Evolutionary conservation across 2,888 invertebrate species (phyloP), one percentile per base, ranked within the genome.

Genomic region (Xestia sexstrigata): DNA sequence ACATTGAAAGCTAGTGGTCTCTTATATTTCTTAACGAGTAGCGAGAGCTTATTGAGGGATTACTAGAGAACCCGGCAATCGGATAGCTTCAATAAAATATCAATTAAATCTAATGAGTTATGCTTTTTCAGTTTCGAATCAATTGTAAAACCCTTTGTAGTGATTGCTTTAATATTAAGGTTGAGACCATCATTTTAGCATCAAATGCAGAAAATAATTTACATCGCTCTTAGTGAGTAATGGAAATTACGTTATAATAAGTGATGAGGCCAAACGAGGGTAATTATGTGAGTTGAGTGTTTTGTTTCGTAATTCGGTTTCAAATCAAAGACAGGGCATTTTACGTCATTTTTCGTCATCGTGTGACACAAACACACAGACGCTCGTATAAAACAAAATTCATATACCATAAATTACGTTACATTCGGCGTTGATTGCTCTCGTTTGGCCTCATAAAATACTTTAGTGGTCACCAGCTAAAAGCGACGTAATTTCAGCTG

Each of bases 21-120:
- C 20, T 47, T 47, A 42, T 15, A 35, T 49, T 78, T 6, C 42
- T 62, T 49, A 26, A 42, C 1, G 75, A 82, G 30, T 39, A 62
- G 35, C 30, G 20, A 23, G 35, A 74, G 74, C 52, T 30, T 39
- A 81, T 55, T 63, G 68, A 15, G n/a, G 55, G 55, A 75, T 79
- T 35, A 66, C 13, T 79, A n/a, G 15, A 47, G 30, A 47, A 63
- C 11, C 30, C 1, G 9, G 49, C 35, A 35, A 63, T 76, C 49
- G 42, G 26, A 30, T 23, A 20, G 0, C 11, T 63, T 42, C 8
- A 55, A 35, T 55, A 26, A 49, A 49, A 72, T 58, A 23, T 17
- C 0, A 35, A 26, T 77, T 35, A 17, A n/a, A 23, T 58, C 9
- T 49, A 4, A 65, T 72, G 20, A 30, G 55, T 42, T 30, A 49